Percentiles rank a stretch among this genome's conserved stretches.
Evolutionary conservation across 1,140 invertebrate species (phyloP).

Genomic region (Lineus longissimus): DNA sequence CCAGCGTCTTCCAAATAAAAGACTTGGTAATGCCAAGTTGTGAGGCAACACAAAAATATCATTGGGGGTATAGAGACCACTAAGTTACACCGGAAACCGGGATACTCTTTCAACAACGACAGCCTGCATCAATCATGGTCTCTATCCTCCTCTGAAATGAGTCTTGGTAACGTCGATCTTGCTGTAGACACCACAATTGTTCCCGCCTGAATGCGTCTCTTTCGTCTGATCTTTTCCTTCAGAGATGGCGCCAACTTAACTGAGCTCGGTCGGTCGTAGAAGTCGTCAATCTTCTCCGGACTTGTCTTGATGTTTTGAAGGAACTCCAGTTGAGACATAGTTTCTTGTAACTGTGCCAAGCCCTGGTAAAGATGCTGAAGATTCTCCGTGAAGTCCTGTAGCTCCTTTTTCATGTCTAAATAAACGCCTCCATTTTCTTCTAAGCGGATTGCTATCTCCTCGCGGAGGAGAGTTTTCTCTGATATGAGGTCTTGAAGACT

Average conservation of each 20-base stretch:
- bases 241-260: constrained; percentile 48
- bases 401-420: constrained; percentile 32
- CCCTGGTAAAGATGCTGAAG: constrained; percentile 40
- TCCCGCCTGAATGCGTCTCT: constrained; percentile 21
- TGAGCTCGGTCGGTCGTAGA: constrained; percentile 41
- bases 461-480: constrained; percentile 38
- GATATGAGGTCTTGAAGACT: constrained; percentile 31
- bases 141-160: too few relatives aligned
- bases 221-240: constrained; percentile 38
- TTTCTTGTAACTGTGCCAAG: constrained; percentile 35
- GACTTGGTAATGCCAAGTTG: too few relatives aligned
- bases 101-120: too few relatives aligned
- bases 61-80: too few relatives aligned
- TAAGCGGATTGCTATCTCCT: constrained; percentile 33
- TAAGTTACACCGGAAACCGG: too few relatives aligned
- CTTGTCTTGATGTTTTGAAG: constrained; percentile 46
- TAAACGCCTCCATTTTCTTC: constrained; percentile 38
- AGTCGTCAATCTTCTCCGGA: constrained; percentile 44
- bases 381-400: constrained; percentile 36
- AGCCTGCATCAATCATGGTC: too few relatives aligned
- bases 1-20: too few relatives aligned
- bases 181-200: too few relatives aligned
- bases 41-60: too few relatives aligned
- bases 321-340: constrained; percentile 45
- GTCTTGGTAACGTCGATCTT: too few relatives aligned